Evolutionary conservation across 2,888 invertebrate species (phyloP), one percentile per base, ranked within the genome.

Genomic region (Aphrophora alni): DNA sequence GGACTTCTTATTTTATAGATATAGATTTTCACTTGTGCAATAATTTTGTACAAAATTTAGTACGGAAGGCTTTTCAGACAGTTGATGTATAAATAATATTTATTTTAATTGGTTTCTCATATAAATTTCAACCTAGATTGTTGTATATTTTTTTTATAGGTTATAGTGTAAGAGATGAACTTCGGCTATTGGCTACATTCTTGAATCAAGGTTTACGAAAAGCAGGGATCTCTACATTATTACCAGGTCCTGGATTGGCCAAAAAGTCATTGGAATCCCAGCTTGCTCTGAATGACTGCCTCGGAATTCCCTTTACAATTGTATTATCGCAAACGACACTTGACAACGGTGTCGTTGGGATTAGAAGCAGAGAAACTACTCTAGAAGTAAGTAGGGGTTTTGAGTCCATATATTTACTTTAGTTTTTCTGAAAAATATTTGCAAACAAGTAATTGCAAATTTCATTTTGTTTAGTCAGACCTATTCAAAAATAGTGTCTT

Each of bases 281-380:
- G 68, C 85, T 88, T 51, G 73, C 84, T 24, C 90, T 90, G 82
- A 90, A 89, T 87, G 92, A 92, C 86, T 88, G 90, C 84, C 86
- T 93, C 78, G 95, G 95, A 0, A 90, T 96, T 10, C 93, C 94
- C 8, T 96, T 94, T 86, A 92, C 92, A 44, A 90, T 95, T 77
- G 89, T 94, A n/a, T 88, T 97, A 24, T 90, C 92, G 86, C 92
- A 93, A 81, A 89, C 89, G 24, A 93, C 94, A 17, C 89, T 96
- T 8, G 90, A 90, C 84, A 92, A 91, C 87, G 97, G 97, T 2
- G 91, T 95, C 82, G 89, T 94, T 82, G 90, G 91, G 69, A 86
- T 91, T 38, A 87, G 89, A 44, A 89, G 88, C 83, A 87, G 90
- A 84, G 89, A 90, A 82, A 91, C 91, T 0, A 89, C 90, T 84